phyloP scores from a whole-genome alignment of 2,113 vertebrate genomes.

The Forbesichthys agassizii region DNA sequence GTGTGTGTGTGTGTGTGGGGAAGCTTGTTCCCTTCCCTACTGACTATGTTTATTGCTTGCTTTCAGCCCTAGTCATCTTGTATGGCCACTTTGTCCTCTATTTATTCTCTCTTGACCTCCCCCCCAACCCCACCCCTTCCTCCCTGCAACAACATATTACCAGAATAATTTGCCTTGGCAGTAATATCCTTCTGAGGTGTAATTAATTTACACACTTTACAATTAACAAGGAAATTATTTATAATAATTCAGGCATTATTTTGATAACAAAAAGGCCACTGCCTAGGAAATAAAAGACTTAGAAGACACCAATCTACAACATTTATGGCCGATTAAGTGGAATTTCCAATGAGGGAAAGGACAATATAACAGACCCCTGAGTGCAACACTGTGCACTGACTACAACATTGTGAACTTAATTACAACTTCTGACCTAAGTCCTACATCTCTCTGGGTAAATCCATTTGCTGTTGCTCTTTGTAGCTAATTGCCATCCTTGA shows the following conservation, averaged over 20 bases:
- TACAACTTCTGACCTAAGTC: conserved; percentile 34
- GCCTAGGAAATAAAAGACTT: neutral
- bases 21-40: conserved; percentile 2
- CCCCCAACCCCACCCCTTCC: too few species aligned
- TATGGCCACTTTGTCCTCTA: conserved; percentile 3
- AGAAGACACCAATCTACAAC: neutral
- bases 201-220: neutral
- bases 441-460: conserved; percentile 39
- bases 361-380: neutral
- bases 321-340: neutral
- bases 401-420: conserved; percentile 14
- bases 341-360: neutral
- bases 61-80: too few species aligned
- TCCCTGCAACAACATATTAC: neutral
- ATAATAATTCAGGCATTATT: neutral
- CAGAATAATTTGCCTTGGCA: neutral
- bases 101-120: neutral
- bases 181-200: neutral
- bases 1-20: too few species aligned
- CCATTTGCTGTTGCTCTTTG: conserved; percentile 12
- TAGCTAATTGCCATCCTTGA: conserved; percentile 14
- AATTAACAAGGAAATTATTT: neutral
- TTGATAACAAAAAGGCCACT: neutral
- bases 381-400: neutral
- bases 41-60: neutral